These are phyloP conservation scores for Lampris incognitus DNA, from an alignment of 2,113 vertebrate genomes.

Conservation along the genomic window DNA sequence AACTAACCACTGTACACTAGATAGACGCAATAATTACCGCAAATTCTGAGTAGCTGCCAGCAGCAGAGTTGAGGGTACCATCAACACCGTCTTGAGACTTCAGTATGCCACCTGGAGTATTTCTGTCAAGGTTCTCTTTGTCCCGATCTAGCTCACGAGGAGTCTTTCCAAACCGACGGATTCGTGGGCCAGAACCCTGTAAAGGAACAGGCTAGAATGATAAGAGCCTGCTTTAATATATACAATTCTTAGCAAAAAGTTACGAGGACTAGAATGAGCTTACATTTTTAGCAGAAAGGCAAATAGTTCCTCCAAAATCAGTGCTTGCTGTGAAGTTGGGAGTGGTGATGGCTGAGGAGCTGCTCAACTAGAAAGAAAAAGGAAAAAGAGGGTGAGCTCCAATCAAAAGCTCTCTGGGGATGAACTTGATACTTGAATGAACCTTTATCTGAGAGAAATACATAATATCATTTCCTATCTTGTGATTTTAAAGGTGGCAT, in stretches of 20 bases:
- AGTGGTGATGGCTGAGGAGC: slow-evolving; percentile 76
- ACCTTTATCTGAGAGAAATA: no score
- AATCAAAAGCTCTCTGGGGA: no score
- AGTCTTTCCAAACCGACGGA: slow-evolving; percentile 74
- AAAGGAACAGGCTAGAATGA: slow-evolving; percentile 29
- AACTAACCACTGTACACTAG: slow-evolving; percentile 21
- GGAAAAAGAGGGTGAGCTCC: background rate
- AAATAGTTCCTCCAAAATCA: slow-evolving; percentile 75
- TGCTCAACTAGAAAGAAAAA: slow-evolving; percentile 81
- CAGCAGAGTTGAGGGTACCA: slow-evolving; percentile 89
- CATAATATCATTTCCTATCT: no score
- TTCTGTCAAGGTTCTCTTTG: slow-evolving; percentile 90
- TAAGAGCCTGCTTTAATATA: background rate
- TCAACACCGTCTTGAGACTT: slow-evolving; percentile 83
- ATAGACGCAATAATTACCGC: slow-evolving; percentile 86
- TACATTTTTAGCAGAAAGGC: slow-evolving; percentile 88
- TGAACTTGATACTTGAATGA: no score
- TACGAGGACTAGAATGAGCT: slow-evolving; percentile 1
- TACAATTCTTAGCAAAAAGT: background rate
- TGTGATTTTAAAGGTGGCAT: no score
- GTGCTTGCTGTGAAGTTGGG: slow-evolving; percentile 85
- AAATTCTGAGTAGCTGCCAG: slow-evolving; percentile 95
- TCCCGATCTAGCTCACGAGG: slow-evolving; percentile 81
- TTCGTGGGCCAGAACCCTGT: slow-evolving; percentile 71
- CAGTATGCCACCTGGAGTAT: slow-evolving; percentile 85